A percentile compares a stretch with the other conserved stretches of the same genome.
phyloP scores from a whole-genome alignment of 1,140 invertebrate genomes.

The Rhopalosiphum padi region DNA sequence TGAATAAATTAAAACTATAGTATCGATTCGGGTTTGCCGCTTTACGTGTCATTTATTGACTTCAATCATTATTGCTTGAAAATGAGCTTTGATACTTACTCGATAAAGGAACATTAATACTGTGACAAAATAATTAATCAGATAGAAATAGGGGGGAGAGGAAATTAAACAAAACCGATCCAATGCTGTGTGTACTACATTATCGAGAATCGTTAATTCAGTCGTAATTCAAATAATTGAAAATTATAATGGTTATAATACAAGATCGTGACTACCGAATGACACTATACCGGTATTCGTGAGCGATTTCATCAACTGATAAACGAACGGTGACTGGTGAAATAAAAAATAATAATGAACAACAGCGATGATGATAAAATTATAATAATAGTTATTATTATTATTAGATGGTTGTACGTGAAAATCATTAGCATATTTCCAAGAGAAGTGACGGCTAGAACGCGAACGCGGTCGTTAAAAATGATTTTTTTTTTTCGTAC shows the following conservation, averaged over 20 bases:
- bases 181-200: no score
- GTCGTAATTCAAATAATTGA: background rate
- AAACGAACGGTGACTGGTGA: background rate
- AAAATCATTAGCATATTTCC: background rate
- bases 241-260: background rate
- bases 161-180: no score
- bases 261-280: background rate
- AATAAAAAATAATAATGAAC: no score
- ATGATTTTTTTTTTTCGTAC: background rate
- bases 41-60: background rate
- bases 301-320: background rate
- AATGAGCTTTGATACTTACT: background rate
- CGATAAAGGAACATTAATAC: background rate
- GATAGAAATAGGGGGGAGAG: no score
- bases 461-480: background rate
- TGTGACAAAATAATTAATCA: background rate
- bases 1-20: background rate
- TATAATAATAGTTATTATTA: background rate
- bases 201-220: no score
- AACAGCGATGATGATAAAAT: background rate
- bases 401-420: background rate
- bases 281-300: no score
- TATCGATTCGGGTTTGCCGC: background rate
- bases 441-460: background rate
- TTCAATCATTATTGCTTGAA: background rate